phyloP scores from a whole-genome alignment of 2,888 invertebrate genomes.

The Himalopsyche japonica region DNA sequence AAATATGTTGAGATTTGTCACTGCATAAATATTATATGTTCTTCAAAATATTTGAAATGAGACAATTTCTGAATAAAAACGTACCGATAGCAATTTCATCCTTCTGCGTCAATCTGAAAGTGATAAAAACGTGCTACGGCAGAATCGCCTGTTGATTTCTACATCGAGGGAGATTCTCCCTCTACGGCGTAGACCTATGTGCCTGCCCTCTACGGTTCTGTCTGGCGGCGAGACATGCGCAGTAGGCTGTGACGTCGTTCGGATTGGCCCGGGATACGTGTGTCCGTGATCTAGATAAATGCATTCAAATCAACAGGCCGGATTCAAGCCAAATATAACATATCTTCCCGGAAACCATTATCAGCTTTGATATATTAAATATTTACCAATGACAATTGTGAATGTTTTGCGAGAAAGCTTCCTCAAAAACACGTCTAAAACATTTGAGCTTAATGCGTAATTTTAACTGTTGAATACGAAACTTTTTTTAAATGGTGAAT shows the following conservation, averaged over 20 bases:
- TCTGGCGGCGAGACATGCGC: constrained; percentile 6
- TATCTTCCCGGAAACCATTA: neutral
- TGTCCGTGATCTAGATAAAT: constrained; percentile 25
- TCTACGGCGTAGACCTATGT: neutral
- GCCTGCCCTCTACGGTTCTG: neutral
- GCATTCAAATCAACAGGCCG: neutral
- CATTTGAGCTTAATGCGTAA: too few relatives aligned
- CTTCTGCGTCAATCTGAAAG: neutral
- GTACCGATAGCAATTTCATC: neutral
- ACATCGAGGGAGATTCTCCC: neutral
- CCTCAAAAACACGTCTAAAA: too few relatives aligned
- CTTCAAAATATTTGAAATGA: too few relatives aligned
- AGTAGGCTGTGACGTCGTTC: constrained; percentile 25
- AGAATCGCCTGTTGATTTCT: neutral
- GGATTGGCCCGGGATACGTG: constrained; percentile 28
- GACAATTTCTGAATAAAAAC: too few relatives aligned
- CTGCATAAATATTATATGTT: too few relatives aligned
- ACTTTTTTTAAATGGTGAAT: too few relatives aligned
- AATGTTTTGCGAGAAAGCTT: too few relatives aligned
- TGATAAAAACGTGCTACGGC: neutral
- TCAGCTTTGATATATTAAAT: neutral
- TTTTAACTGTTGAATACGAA: too few relatives aligned
- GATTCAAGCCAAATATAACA: neutral
- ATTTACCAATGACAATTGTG: neutral
- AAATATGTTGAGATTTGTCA: too few relatives aligned